Evolutionary conservation across 1,140 invertebrate genomes (phyloP).

Genomic region (Drosophila chauvacae): DNA sequence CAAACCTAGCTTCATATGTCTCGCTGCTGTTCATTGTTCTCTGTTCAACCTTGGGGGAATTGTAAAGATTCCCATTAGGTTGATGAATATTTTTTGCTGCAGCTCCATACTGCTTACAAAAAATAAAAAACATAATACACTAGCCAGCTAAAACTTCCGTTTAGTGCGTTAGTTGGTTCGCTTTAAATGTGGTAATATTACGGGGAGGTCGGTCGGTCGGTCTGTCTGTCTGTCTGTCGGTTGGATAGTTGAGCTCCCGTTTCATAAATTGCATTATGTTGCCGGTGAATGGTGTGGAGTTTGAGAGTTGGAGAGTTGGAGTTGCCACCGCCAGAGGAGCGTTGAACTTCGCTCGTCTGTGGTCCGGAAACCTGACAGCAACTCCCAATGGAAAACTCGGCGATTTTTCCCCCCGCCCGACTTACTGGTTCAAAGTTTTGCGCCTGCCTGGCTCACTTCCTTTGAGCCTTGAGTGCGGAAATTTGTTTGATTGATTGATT

Average conservation of each 20-base stretch:
- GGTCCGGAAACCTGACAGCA: conserved; percentile 60
- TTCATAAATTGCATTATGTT: conserved; percentile 75
- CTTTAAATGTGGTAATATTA: conserved; percentile 29
- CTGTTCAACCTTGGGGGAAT: conserved; percentile 5
- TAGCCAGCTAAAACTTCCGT: conserved; percentile 57
- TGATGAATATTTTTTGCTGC: background rate
- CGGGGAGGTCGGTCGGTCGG: background rate
- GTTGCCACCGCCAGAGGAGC: conserved; percentile 49
- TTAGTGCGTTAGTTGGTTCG: conserved; percentile 49
- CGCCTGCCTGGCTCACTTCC: conserved; percentile 28
- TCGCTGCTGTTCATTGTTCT: background rate
- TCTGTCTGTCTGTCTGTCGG: background rate
- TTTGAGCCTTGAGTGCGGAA: conserved; percentile 6
- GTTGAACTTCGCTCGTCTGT: conserved; percentile 60
- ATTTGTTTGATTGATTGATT: conserved; percentile 39
- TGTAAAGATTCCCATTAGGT: background rate
- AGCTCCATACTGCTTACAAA: background rate
- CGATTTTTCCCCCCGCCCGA: too few relatives aligned
- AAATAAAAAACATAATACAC: background rate
- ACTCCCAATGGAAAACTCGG: conserved; percentile 17
- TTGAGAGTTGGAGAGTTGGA: background rate
- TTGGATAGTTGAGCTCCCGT: conserved; percentile 41
- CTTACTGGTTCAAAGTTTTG: conserved; percentile 31
- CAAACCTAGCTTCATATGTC: background rate
- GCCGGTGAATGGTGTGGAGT: conserved; percentile 16